A percentile compares a stretch with the other conserved stretches of the same genome.
These are phyloP conservation scores for Bellardia pandia DNA, from an alignment of 2,888 invertebrate genomes.

Conservation along the genomic window DNA sequence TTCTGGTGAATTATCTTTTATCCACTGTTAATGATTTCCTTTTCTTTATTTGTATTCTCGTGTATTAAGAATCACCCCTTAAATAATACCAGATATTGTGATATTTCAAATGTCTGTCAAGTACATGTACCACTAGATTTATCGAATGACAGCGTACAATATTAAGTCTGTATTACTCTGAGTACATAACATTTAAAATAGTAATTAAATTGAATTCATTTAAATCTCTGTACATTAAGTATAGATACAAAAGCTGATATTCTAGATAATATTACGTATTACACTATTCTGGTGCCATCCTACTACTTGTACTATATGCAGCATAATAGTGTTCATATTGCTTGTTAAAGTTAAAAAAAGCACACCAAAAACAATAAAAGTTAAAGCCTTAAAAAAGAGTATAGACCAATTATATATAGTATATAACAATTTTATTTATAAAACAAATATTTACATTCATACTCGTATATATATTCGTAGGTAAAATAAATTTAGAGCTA, in stretches of 20 bases:
- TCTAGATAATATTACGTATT: slow-evolving; percentile 23
- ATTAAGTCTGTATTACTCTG: too few species aligned
- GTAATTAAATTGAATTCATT: slow-evolving; percentile 1
- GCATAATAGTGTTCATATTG: slow-evolving; percentile 41
- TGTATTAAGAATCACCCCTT: too few species aligned
- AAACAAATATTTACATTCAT: slow-evolving; percentile 28
- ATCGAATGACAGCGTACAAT: too few species aligned
- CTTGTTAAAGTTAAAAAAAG: slow-evolving; percentile 13
- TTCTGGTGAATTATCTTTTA: too few species aligned
- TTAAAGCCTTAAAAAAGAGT: not conserved
- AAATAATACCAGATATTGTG: too few species aligned
- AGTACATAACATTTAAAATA: too few species aligned
- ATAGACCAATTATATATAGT: slow-evolving; percentile 58
- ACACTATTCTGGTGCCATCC: slow-evolving; percentile 8
- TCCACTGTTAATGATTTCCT: too few species aligned
- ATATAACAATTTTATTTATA: slow-evolving; percentile 22
- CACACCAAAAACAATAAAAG: not conserved
- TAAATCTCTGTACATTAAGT: slow-evolving; percentile 10
- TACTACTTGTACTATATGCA: slow-evolving; percentile 16
- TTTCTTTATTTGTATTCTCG: too few species aligned
- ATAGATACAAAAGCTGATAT: not conserved
- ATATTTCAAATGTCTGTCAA: too few species aligned
- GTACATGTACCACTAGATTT: too few species aligned
- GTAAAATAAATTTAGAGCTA: slow-evolving; percentile 55
- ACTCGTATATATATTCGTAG: slow-evolving; percentile 3